phyloP scores from a whole-genome alignment of 2,113 vertebrate genomes.

The Hemibates koningsi region DNA sequence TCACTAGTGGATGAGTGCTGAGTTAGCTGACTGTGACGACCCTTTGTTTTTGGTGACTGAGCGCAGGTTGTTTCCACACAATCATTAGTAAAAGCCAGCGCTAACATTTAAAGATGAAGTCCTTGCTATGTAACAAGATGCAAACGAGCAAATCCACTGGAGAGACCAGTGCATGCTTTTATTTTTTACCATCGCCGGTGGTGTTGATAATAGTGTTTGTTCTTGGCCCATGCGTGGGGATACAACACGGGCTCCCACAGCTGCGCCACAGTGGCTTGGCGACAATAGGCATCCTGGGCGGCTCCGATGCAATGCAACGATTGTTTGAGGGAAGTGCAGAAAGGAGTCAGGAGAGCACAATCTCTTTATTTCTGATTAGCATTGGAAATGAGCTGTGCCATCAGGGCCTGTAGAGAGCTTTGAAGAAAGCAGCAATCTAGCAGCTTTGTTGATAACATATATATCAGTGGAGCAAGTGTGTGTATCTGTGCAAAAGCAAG shows the following conservation, averaged over 20 bases:
- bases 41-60: constrained; percentile 9
- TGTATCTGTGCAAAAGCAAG: background rate
- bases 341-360: background rate
- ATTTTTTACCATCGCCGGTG: background rate
- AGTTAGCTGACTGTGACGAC: background rate
- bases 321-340: constrained; percentile 4
- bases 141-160: background rate
- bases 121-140: constrained; percentile 21
- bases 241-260: background rate
- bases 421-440: background rate
- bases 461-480: background rate
- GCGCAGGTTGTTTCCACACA: background rate
- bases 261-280: constrained; percentile 4
- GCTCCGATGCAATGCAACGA: constrained; percentile 15
- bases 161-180: background rate
- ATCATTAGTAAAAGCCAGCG: constrained; percentile 6
- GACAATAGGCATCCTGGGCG: constrained; percentile 39
- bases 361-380: constrained; percentile 33
- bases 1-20: background rate
- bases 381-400: constrained; percentile 4
- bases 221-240: background rate
- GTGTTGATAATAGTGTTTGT: constrained; percentile 40
- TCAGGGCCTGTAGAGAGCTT: background rate
- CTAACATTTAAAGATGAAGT: background rate
- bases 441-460: background rate